A percentile compares a stretch with the other conserved stretches of the same genome.
These are phyloP conservation scores for Idaea straminata DNA, from an alignment of 2,888 invertebrate species.

Conservation along the genomic window DNA sequence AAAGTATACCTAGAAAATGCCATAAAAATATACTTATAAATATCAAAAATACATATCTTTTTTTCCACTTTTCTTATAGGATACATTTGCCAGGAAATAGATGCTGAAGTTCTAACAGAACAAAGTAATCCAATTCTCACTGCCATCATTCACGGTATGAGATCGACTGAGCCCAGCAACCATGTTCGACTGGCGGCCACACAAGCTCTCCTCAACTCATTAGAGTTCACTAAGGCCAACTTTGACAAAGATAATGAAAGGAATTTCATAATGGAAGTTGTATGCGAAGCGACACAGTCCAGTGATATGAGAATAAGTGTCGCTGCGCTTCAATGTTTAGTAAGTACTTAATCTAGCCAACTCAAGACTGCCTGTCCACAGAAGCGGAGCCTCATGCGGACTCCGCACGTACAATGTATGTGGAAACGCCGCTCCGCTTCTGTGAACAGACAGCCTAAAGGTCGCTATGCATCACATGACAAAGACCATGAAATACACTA, in stretches of 20 bases:
- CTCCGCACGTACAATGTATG: too few species aligned
- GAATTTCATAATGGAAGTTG: conserved; percentile 99
- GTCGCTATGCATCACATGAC: too few species aligned
- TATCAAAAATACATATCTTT: too few species aligned
- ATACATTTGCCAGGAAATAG: conserved; percentile 99
- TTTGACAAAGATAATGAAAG: conserved; percentile 98
- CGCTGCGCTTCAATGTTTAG: conserved; percentile 98
- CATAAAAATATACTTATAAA: too few species aligned
- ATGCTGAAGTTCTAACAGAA: conserved; percentile 93
- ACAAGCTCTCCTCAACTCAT: conserved; percentile 96
- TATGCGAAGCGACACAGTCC: conserved; percentile 99
- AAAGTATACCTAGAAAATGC: too few species aligned
- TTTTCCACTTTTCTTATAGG: conserved; percentile 45
- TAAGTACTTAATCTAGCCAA: conserved; percentile 53
- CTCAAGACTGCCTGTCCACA: neutral
- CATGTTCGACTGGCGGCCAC: conserved; percentile 98
- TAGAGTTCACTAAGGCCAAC: conserved; percentile 99
- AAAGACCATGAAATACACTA: too few species aligned
- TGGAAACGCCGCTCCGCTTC: too few species aligned
- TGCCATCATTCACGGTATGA: conserved; percentile 99
- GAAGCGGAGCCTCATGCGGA: too few species aligned
- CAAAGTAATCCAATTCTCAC: conserved; percentile 98
- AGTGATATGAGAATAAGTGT: conserved; percentile 95
- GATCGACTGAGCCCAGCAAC: conserved; percentile 94
- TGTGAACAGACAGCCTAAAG: too few species aligned